Evolutionary conservation across 92 coral and sea anemone genomes (phyloP).

Genomic region (Bergia sp.): DNA sequence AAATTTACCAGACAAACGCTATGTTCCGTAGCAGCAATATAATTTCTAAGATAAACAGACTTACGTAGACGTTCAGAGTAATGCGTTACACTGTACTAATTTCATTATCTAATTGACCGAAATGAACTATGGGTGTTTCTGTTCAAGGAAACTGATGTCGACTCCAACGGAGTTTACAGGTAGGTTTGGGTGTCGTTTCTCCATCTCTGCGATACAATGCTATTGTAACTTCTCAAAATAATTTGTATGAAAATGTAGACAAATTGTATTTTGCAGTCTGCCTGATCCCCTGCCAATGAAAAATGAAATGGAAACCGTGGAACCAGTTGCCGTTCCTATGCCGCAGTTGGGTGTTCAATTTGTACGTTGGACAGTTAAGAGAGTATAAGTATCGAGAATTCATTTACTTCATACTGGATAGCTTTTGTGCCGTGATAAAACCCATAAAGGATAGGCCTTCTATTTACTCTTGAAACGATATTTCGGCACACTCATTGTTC

Average conservation of each 20-base stretch:
- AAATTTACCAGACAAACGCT: no score
- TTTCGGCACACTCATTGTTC: no score
- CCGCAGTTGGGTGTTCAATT: constrained; percentile 1
- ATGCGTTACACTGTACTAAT: neutral
- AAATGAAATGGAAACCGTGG: neutral
- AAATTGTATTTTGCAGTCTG: neutral
- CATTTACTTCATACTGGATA: neutral
- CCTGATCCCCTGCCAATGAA: constrained; percentile 42
- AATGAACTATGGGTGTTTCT: neutral
- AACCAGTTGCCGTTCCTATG: neutral
- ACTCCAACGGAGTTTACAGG: constrained; percentile 38
- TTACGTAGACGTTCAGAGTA: neutral
- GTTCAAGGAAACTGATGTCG: constrained; percentile 18
- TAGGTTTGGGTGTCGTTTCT: neutral
- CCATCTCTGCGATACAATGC: neutral
- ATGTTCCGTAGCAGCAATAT: neutral
- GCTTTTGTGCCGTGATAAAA: no score
- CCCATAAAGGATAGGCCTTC: no score
- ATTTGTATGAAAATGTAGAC: neutral
- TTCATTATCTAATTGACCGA: neutral
- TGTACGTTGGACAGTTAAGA: neutral
- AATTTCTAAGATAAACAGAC: neutral
- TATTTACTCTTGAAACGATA: no score
- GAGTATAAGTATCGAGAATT: neutral
- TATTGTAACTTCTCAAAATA: neutral